Evolutionary conservation across 2,797 vertebrate genomes (phyloP), one percentile per base, ranked within the genome.

Genomic region (Myotis planiceps): DNA sequence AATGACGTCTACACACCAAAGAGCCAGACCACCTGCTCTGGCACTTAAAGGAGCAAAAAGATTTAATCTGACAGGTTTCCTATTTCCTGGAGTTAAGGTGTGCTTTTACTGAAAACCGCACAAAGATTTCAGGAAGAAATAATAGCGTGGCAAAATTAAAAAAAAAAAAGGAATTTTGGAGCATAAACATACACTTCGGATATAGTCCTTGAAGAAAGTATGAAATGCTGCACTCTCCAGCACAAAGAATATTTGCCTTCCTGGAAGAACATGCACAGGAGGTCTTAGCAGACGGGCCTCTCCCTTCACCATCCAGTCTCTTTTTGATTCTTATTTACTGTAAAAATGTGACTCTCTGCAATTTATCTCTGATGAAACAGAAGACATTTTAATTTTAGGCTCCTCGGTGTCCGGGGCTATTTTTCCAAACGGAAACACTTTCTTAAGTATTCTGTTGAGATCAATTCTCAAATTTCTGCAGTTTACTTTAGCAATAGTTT

Each of bases 21-120:
- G 27, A 85, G 27, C 39, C 68, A 84, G 63, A 74, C 69, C 90
- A 66, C 47, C 89, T 72, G 32, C 55, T 37, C 34, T 84, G 63
- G 39, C 42, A 75, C 63, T 81, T 90, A 87, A 72, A 69, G 32
- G 87, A 32, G 13, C 4, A 72, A 91, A 87, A 84, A 65, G 19
- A 83, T 88, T 65, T 94, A 91, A 19, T 34, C 27, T 84, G 92
- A 90, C 10, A 75, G 68, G 53, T 93, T 95, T 95, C 63, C 87
- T 90, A 75, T 92, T 96, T 97, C 81, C 74, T 82, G 74, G 68
- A 93, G 63, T 65, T 75, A 76, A 88, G 39, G 65, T 93, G 21
- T 72, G 29, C 42, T 78, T 86, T 97, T 94, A 96, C 75, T 51
- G 49, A 97, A 91, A 96, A 93, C 66, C 19, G 21, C 68, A 51